phyloP scores from a whole-genome alignment of 2,113 vertebrate species.

The Cebus imitator region DNA sequence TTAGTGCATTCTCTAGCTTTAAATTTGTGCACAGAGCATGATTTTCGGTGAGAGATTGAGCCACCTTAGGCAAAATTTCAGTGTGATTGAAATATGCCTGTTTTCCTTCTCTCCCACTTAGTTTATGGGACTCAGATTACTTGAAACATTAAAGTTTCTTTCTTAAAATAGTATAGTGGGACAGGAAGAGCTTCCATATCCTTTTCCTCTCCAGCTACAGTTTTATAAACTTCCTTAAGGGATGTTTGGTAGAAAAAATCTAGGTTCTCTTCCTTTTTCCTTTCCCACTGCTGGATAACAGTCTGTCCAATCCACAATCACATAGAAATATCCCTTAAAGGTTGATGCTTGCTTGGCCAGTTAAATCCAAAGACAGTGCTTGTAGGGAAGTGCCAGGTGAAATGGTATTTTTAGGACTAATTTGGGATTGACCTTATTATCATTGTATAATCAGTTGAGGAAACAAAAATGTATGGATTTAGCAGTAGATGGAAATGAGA shows the following conservation, averaged over 20 bases:
- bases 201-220: neutral
- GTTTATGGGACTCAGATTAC: neutral
- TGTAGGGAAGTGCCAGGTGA: neutral
- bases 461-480: neutral
- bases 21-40: neutral
- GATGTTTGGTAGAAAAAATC: neutral
- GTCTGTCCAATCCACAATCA: neutral
- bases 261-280: neutral
- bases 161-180: neutral
- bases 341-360: neutral
- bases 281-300: neutral
- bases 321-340: neutral
- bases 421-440: neutral
- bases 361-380: neutral
- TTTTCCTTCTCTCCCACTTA: neutral
- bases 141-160: neutral
- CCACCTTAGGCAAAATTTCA: neutral
- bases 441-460: neutral
- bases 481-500: neutral
- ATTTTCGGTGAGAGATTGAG: constrained; percentile 9
- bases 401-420: constrained; percentile 31
- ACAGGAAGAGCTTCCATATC: neutral
- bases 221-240: neutral
- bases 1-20: neutral
- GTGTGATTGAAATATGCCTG: neutral